These are phyloP conservation scores for Actenoides hombroni DNA, from an alignment of 2,113 vertebrate species.

Conservation along the genomic window DNA sequence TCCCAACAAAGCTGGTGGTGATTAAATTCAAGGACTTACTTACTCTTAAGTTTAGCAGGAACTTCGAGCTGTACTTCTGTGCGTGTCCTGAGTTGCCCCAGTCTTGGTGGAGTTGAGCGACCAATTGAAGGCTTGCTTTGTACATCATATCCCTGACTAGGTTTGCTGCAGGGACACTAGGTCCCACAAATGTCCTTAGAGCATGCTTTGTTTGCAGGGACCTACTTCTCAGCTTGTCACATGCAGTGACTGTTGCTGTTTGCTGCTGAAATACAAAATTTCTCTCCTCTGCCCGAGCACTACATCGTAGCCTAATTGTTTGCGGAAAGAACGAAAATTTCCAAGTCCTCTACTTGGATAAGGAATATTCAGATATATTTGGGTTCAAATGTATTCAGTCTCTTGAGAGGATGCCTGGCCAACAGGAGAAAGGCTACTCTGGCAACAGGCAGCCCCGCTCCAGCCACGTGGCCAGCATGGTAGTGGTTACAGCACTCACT, in stretches of 20 bases:
- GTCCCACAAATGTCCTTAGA: background rate
- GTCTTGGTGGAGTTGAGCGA: background rate
- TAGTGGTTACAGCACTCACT: background rate
- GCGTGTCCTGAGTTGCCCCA: background rate
- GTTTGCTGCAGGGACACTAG: background rate
- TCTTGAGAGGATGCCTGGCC: background rate
- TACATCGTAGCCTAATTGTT: background rate
- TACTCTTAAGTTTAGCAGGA: background rate
- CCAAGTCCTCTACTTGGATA: background rate
- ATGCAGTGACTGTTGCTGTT: background rate
- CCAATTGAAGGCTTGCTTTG: background rate
- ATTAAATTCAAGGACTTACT: background rate
- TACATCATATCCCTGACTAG: background rate
- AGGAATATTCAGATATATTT: background rate
- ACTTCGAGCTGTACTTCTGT: background rate
- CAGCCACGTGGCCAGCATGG: background rate
- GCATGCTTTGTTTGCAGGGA: background rate
- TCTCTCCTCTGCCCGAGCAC: fast-evolving
- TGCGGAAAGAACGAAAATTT: background rate
- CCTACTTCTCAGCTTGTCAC: background rate
- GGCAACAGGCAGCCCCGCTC: background rate
- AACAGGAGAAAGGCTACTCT: background rate
- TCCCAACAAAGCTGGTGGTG: background rate
- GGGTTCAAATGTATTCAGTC: background rate
- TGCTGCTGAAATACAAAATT: background rate